Base-by-base conservation (phyloP, 2,113 vertebrate genomes). In the Prolemur simus region DNA sequence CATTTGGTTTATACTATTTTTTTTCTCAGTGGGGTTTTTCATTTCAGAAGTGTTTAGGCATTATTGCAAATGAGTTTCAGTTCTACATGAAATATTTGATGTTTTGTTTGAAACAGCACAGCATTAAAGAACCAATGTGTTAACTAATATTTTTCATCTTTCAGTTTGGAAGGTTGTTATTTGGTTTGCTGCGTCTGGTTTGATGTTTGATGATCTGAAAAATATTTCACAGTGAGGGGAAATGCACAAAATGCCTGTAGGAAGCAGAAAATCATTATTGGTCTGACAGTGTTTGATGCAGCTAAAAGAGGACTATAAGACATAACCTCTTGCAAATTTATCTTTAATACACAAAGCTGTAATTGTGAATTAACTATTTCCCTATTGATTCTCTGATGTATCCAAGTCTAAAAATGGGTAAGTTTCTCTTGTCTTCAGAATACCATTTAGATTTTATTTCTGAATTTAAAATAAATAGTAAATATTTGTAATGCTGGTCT, bases 191-290 rank as follows among this genome's bases (percentile, higher is more conserved):
- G 54, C 15, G 39, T 90, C 73, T 77, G 54, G 76, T n/a, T 52
- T 90, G 47, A n/a, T 94, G 73, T 94, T 91, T 76, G 94, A 93
- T 5, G 0, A 87, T 91, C 96, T 98, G 95, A 86, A 92, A 97
- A 87, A 78, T 83, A 81, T 9, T 39, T 94, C 87, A 89, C 60
- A 81, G 78, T 82, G 39, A n/a, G 32, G 23, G 45, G 86, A 94
- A 49, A 80, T 96, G n/a, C 54, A 96, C 64, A 83, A 74, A 56
- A 47, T 85, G 71, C 54, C 37, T 89, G 0, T 68, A 76, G 47
- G 69, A 95, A 81, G 49, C 76, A 82, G 64, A 64, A 95, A 81
- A 49, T 83, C 45, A 27, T 54, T 42, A 17, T 37, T 94, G 60
- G 39, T 66, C 60, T 78, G 82, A 71, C 27, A 54, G 25, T 52